Percentiles rank a stretch among this genome's conserved stretches.
Evolutionary conservation across 2,797 vertebrate species (phyloP).

Genomic region (Acipenser transmontanus): DNA sequence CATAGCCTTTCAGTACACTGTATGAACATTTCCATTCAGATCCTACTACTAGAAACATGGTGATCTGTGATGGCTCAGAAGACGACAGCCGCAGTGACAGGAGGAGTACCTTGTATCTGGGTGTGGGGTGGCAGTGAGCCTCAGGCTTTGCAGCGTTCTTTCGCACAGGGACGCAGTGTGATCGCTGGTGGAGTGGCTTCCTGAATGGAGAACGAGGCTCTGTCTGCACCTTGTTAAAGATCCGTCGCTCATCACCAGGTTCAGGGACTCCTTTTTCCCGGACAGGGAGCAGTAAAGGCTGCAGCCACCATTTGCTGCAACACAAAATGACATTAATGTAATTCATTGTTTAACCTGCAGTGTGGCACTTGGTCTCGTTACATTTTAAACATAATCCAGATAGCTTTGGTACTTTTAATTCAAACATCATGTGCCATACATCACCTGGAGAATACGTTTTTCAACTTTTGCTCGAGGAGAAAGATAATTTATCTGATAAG

Average conservation of each 20-base stretch:
- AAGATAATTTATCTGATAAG: no score
- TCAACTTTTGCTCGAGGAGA: no score
- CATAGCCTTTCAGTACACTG: no score
- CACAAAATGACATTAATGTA: slow-evolving; percentile 10
- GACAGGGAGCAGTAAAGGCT: slow-evolving; percentile 55
- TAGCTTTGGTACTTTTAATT: no score
- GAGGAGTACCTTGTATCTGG: slow-evolving; percentile 70
- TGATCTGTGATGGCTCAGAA: no score
- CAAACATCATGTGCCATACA: no score
- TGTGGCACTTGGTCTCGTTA: neutral
- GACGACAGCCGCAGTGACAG: neutral
- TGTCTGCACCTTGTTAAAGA: slow-evolving; percentile 68
- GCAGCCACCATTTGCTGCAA: slow-evolving; percentile 70
- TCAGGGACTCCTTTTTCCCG: slow-evolving; percentile 69
- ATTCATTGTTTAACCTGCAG: slow-evolving; percentile 7
- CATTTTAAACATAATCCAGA: no score
- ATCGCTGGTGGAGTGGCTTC: slow-evolving; percentile 56
- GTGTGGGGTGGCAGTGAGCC: slow-evolving; percentile 60
- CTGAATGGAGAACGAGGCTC: slow-evolving; percentile 59
- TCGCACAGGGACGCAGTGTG: slow-evolving; percentile 65
- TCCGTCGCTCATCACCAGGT: slow-evolving; percentile 61
- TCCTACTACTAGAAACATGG: no score
- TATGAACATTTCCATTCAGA: no score
- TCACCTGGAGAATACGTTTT: no score
- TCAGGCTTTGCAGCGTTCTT: slow-evolving; percentile 57